Conservation (phyloP, 2,113 vertebrate species). For the Mugil cephalus region DNA sequence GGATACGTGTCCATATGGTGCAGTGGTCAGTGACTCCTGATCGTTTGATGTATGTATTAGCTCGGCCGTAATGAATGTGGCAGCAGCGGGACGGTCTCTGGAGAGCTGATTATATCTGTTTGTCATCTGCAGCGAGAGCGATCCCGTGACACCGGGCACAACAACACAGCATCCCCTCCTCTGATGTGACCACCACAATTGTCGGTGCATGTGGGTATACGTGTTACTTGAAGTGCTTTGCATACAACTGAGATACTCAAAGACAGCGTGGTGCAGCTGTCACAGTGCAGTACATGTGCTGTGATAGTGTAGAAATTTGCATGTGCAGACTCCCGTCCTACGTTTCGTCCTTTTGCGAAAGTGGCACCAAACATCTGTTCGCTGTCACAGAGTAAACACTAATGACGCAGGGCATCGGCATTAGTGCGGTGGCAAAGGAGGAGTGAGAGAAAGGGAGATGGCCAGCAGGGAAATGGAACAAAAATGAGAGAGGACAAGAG, state of each 20-base stretch:
- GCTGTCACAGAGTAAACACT: slow-evolving; percentile 91
- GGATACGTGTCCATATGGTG: slow-evolving; percentile 5
- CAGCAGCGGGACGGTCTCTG: slow-evolving; percentile 74
- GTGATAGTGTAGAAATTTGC: slow-evolving; percentile 43
- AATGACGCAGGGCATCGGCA: slow-evolving; percentile 81
- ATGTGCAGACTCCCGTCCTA: slow-evolving; percentile 62
- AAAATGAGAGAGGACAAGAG: slow-evolving; percentile 69
- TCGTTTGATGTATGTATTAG: slow-evolving; percentile 77
- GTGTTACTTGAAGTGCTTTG: slow-evolving; percentile 43
- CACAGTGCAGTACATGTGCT: slow-evolving; percentile 22
- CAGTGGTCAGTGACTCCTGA: slow-evolving; percentile 58
- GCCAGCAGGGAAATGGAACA: slow-evolving; percentile 60
- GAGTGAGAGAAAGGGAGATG: slow-evolving; percentile 36
- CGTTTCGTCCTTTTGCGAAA: slow-evolving; percentile 77
- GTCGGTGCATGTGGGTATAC: slow-evolving; percentile 11
- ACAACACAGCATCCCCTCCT: slow-evolving; percentile 52
- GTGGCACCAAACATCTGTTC: slow-evolving; percentile 95
- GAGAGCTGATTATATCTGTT: slow-evolving; percentile 81
- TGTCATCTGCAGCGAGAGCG: slow-evolving; percentile 68
- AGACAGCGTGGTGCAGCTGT: slow-evolving; percentile 46
- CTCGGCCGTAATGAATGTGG: slow-evolving; percentile 69
- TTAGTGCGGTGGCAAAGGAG: slow-evolving; percentile 62
- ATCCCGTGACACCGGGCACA: slow-evolving; percentile 65
- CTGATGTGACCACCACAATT: slow-evolving; percentile 49
- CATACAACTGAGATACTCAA: slow-evolving; percentile 36